These are phyloP conservation scores for Trigoniulus corallinus DNA, from an alignment of 1,140 invertebrate genomes.

Conservation along the genomic window DNA sequence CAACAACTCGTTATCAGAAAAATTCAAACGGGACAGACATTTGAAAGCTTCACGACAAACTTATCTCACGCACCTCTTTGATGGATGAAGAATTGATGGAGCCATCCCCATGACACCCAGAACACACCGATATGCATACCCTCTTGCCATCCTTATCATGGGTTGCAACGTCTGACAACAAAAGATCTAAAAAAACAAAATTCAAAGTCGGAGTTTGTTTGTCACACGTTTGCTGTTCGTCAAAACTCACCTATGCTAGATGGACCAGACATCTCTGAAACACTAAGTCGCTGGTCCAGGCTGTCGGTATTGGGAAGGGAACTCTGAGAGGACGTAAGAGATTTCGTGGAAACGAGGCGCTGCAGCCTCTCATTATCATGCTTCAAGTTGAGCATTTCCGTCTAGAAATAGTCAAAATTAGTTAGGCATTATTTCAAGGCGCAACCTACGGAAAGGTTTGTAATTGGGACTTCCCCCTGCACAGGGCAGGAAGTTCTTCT, in stretches of 20 bases:
- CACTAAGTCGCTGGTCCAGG: slow-evolving; percentile 33
- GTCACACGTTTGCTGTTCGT: background rate
- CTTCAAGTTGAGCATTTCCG: slow-evolving; percentile 88
- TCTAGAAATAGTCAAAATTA: slow-evolving; percentile 35
- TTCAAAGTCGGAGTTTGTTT: background rate
- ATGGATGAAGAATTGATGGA: background rate
- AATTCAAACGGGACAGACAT: background rate
- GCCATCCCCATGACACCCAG: slow-evolving; percentile 31
- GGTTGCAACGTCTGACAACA: slow-evolving; percentile 10
- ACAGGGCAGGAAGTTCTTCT: slow-evolving; percentile 8
- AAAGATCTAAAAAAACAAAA: background rate
- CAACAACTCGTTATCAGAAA: background rate
- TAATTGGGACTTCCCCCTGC: background rate
- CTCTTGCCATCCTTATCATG: slow-evolving; percentile 56
- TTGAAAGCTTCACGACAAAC: background rate
- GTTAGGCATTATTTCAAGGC: background rate
- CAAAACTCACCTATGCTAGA: background rate
- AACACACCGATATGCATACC: slow-evolving; percentile 61
- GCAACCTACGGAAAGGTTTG: background rate
- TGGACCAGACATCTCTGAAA: slow-evolving; percentile 28
- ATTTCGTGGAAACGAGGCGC: slow-evolving; percentile 62
- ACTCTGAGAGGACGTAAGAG: slow-evolving; percentile 57
- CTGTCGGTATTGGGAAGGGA: slow-evolving; percentile 34
- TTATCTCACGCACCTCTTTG: background rate
- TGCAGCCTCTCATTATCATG: slow-evolving; percentile 92